Conservation (phyloP, 2,113 vertebrate genomes). For the Isurus oxyrinchus region DNA sequence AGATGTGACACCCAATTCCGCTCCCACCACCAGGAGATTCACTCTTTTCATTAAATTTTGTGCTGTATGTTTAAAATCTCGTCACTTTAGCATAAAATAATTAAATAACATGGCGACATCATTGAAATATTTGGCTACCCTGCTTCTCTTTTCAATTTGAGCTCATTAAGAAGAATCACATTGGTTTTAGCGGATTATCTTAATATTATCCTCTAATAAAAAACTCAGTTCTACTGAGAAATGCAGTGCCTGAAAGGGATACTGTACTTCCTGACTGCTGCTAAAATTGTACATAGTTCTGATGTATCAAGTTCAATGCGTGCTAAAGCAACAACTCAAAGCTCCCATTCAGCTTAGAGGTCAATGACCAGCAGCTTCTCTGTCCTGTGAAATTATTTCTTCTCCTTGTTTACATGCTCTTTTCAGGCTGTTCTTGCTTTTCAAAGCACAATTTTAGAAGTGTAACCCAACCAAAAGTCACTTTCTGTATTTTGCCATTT, state of each 20-base stretch:
- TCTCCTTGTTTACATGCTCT: background rate
- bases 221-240: background rate
- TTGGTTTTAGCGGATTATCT: too few species aligned
- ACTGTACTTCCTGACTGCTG: conserved; percentile 18
- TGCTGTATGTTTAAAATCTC: background rate
- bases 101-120: background rate
- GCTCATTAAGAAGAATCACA: background rate
- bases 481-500: background rate
- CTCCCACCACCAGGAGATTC: too few species aligned
- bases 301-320: background rate
- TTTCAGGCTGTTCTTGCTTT: background rate
- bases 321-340: conserved; percentile 4
- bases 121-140: background rate
- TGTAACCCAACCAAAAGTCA: background rate
- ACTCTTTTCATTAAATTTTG: background rate
- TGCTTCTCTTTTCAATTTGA: background rate
- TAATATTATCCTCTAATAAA: background rate
- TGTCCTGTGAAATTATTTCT: background rate
- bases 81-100: background rate
- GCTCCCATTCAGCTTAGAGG: background rate
- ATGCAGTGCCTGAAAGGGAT: background rate
- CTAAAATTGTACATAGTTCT: background rate
- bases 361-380: background rate
- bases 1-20: too few species aligned
- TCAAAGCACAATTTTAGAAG: background rate